Conservation (phyloP, 2,113 vertebrate genomes). For the Clupea harengus region DNA sequence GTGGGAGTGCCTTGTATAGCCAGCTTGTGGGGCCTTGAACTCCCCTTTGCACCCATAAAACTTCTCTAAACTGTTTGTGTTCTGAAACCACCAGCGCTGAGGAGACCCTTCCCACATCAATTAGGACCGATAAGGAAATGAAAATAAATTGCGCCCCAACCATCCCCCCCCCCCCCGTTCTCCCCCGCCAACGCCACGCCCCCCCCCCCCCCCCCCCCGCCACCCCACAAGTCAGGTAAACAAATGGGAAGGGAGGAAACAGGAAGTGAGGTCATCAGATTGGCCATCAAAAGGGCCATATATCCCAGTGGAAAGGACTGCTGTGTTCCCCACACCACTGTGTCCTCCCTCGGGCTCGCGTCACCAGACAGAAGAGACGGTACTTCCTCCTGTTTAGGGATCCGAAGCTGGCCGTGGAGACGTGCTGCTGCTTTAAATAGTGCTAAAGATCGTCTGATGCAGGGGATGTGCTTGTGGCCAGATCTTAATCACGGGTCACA, state of each 20-base stretch:
- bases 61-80: constrained; percentile 70
- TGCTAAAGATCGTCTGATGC: not conserved
- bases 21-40: constrained; percentile 43
- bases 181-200: no score
- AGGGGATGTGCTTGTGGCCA: no score
- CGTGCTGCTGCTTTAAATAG: not conserved
- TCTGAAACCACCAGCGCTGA: constrained; percentile 63
- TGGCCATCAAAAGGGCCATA: constrained; percentile 52
- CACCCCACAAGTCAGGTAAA: not conserved
- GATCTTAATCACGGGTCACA: not conserved
- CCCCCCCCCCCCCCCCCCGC: not conserved
- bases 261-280: constrained; percentile 62
- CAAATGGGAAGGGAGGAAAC: constrained; percentile 51
- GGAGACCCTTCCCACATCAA: constrained; percentile 58
- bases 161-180: no score
- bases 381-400: not conserved
- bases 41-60: constrained; percentile 71
- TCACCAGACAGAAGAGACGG: no score
- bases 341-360: not conserved
- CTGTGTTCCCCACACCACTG: not conserved
- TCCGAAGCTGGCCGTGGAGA: not conserved
- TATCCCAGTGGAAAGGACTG: constrained; percentile 52
- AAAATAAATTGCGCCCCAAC: constrained; percentile 61
- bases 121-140: constrained; percentile 71
- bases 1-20: constrained; percentile 23